phyloP scores from a whole-genome alignment of 2,888 invertebrate species.

The Lottia scabra region DNA sequence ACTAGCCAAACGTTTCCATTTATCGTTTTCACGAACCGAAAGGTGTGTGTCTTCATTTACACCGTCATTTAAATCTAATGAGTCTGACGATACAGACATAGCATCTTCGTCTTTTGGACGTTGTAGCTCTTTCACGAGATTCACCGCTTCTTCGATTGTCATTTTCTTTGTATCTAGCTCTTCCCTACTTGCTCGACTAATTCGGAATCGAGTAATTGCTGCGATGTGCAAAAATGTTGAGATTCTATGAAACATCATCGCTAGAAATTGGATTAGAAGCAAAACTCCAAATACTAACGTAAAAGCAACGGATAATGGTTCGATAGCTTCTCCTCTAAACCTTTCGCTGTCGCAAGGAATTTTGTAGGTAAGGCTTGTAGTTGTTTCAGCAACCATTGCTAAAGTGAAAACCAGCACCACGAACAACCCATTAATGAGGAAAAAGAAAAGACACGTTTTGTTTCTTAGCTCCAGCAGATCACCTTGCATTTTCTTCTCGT shows the following conservation, averaged over 20 bases:
- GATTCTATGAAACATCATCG: conserved; percentile 98
- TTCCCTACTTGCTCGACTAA: conserved; percentile 9
- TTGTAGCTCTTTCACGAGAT: neutral
- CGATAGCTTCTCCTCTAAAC: conserved; percentile 35
- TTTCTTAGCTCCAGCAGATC: conserved; percentile 90
- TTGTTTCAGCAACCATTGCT: conserved; percentile 81
- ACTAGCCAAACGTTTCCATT: conserved; percentile 23
- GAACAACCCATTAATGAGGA: conserved; percentile 98
- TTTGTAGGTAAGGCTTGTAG: conserved; percentile 49
- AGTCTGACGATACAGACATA: conserved; percentile 26
- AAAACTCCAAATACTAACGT: conserved; percentile 97
- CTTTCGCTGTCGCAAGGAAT: conserved; percentile 29
- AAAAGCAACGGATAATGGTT: conserved; percentile 84
- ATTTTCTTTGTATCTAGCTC: conserved; percentile 15
- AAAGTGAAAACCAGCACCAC: conserved; percentile 97
- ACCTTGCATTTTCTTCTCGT: conserved; percentile 69
- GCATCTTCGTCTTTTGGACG: conserved; percentile 30
- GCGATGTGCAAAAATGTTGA: conserved; percentile 96
- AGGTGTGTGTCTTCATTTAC: conserved; percentile 10
- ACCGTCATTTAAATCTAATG: neutral
- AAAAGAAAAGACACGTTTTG: conserved; percentile 79
- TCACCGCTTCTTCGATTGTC: neutral
- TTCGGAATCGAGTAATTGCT: conserved; percentile 73
- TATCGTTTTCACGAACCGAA: conserved; percentile 20
- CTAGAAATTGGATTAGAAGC: conserved; percentile 93